Conservation (phyloP, 1,140 invertebrate species). For the Campoletis sonorensis region DNA sequence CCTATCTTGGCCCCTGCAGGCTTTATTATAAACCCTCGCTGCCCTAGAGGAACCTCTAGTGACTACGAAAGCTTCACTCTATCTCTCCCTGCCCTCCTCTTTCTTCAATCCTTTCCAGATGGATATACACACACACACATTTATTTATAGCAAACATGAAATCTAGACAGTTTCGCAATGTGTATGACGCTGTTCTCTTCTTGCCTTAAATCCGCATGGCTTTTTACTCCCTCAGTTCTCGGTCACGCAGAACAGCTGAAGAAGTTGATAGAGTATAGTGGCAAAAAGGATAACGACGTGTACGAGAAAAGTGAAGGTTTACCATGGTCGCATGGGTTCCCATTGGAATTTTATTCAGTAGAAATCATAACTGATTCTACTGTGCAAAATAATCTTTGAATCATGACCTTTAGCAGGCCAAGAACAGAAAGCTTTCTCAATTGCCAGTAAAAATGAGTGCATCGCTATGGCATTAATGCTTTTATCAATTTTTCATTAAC, state of each 20-base stretch:
- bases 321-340: no score
- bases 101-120: conserved; percentile 28
- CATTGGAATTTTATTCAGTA: no score
- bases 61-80: conserved; percentile 30
- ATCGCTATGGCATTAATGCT: no score
- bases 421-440: no score
- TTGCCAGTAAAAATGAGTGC: no score
- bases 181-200: conserved; percentile 17
- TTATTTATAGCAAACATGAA: neutral
- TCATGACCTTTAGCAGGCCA: no score
- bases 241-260: neutral
- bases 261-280: neutral
- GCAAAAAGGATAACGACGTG: neutral
- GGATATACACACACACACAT: conserved; percentile 31
- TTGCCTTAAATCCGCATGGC: conserved; percentile 28
- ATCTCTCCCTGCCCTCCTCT: conserved; percentile 48
- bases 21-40: conserved; percentile 65
- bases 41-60: conserved; percentile 31
- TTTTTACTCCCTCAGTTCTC: neutral
- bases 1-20: conserved; percentile 69
- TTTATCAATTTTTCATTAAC: no score
- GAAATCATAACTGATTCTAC: no score
- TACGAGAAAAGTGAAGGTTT: neutral
- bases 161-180: neutral
- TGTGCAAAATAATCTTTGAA: no score